phyloP scores from a whole-genome alignment of 2,113 vertebrate species.

The Phalacrocorax pelagicus region DNA sequence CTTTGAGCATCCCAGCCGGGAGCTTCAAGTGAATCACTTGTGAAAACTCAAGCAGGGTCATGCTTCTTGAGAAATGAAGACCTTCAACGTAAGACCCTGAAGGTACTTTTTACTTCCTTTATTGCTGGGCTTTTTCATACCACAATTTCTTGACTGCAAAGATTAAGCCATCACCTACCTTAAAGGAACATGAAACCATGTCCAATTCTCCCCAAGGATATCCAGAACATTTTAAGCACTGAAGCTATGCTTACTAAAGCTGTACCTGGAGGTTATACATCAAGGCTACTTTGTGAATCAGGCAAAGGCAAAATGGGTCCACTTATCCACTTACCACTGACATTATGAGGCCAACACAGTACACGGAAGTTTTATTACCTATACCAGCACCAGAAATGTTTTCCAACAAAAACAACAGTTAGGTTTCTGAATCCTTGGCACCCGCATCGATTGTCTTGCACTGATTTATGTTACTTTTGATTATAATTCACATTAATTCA shows the following conservation, averaged over 20 bases:
- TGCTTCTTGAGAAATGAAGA: not conserved
- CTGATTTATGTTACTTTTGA: not conserved
- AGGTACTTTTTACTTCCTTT: not conserved
- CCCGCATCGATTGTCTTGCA: not conserved
- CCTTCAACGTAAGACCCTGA: not conserved
- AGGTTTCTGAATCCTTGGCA: not conserved
- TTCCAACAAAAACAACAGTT: not conserved
- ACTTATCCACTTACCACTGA: not conserved
- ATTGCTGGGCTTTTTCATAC: not conserved
- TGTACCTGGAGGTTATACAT: not conserved
- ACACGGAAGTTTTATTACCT: not conserved
- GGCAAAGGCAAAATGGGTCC: not conserved
- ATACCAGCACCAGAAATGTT: not conserved
- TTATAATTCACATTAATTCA: not conserved
- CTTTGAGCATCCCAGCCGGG: not conserved
- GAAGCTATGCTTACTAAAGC: not conserved
- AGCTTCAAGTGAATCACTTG: not conserved
- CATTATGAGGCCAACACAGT: not conserved
- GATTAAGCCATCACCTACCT: not conserved
- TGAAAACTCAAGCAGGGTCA: not conserved
- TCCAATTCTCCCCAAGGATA: not conserved
- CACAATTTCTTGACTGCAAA: not conserved
- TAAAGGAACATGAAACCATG: not conserved
- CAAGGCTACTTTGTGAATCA: not conserved
- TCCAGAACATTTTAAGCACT: not conserved